These are phyloP conservation scores for Lasioglossum albipes DNA, from an alignment of 1,140 invertebrate genomes.

Conservation along the genomic window DNA sequence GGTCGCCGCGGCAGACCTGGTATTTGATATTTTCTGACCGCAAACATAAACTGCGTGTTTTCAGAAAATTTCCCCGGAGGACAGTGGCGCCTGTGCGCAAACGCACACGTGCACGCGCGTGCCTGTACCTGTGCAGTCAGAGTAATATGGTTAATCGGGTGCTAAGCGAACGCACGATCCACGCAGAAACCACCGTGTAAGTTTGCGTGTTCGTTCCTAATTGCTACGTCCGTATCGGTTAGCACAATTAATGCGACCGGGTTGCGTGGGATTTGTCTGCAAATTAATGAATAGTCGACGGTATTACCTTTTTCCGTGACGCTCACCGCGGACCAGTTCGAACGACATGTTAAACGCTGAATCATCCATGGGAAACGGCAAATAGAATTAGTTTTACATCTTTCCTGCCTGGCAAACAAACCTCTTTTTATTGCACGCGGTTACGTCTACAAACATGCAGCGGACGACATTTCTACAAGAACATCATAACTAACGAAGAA, in stretches of 20 bases:
- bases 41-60: conserved; percentile 22
- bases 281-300: conserved; percentile 20
- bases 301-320: conserved; percentile 1
- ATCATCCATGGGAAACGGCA: background rate
- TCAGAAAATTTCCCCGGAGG: conserved; percentile 34
- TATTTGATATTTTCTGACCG: conserved; percentile 25
- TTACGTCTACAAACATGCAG: too few relatives aligned
- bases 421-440: too few relatives aligned
- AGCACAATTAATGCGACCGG: conserved; percentile 19
- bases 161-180: background rate
- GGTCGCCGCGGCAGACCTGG: background rate
- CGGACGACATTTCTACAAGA: too few relatives aligned
- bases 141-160: conserved; percentile 7
- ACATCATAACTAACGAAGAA: too few relatives aligned
- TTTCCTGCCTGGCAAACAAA: too few relatives aligned
- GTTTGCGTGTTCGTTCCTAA: conserved; percentile 14
- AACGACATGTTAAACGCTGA: background rate
- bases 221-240: conserved; percentile 21
- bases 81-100: background rate
- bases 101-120: too few relatives aligned
- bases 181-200: background rate
- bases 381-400: background rate
- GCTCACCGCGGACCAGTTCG: background rate
- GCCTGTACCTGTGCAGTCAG: background rate
- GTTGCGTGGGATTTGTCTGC: background rate